These are phyloP conservation scores for Trochalopteron elliotii DNA, from an alignment of 2,113 vertebrate genomes.

Conservation along the genomic window DNA sequence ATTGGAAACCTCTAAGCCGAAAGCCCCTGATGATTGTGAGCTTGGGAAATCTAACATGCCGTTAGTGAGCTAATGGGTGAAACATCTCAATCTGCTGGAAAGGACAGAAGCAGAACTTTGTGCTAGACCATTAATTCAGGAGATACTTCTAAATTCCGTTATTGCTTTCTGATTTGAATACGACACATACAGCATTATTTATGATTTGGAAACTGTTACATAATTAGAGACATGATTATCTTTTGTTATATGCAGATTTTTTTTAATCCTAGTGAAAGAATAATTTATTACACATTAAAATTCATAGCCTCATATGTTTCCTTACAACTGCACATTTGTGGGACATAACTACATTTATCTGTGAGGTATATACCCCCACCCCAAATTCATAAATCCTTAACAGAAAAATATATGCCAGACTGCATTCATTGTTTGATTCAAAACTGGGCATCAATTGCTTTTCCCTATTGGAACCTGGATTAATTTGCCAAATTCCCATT, in stretches of 20 bases:
- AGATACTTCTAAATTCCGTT: background rate
- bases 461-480: background rate
- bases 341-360: background rate
- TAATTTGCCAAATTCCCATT: conserved; percentile 14
- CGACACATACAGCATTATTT: background rate
- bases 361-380: background rate
- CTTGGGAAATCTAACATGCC: background rate
- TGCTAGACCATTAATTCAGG: background rate
- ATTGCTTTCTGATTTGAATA: background rate
- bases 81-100: background rate
- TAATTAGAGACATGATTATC: conserved; percentile 10
- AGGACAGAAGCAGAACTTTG: background rate
- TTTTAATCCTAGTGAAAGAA: background rate
- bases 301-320: conserved; percentile 7
- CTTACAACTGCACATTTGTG: background rate
- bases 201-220: conserved; percentile 14
- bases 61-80: background rate
- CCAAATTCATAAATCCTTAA: background rate
- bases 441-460: background rate
- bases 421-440: background rate
- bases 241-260: background rate
- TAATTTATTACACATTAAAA: conserved; percentile 34
- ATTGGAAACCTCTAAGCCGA: background rate
- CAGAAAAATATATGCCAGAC: background rate
- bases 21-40: background rate